Evolutionary conservation across 2,797 vertebrate genomes (phyloP).

Genomic region (Sebastes kiyomatsui): DNA sequence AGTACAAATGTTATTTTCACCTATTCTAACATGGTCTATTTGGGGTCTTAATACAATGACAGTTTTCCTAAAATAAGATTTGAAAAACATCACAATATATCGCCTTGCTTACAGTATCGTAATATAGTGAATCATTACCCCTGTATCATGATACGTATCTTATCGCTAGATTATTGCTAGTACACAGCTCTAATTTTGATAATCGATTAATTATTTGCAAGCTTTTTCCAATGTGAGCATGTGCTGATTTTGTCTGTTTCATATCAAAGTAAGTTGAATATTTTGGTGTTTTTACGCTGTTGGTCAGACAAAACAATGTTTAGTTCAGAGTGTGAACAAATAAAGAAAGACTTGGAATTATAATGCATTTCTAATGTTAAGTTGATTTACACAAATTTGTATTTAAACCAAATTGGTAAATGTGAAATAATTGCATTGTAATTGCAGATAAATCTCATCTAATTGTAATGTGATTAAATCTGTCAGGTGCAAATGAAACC

Average conservation of each 20-base stretch:
- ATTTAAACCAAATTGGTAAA: constrained; percentile 23
- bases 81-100: too few relatives aligned
- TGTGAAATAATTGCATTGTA: constrained; percentile 24
- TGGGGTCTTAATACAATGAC: too few relatives aligned
- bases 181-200: too few relatives aligned
- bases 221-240: background rate
- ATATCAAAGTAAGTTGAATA: background rate
- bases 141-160: too few relatives aligned
- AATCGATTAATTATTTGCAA: background rate
- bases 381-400: constrained; percentile 1
- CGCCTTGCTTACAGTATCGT: too few relatives aligned
- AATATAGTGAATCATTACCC: too few relatives aligned
- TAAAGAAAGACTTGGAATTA: background rate
- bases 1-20: too few relatives aligned
- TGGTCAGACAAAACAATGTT: background rate
- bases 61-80: too few relatives aligned
- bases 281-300: background rate
- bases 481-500: constrained; percentile 25
- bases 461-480: constrained; percentile 39
- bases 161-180: too few relatives aligned
- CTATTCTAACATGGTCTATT: too few relatives aligned
- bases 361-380: background rate
- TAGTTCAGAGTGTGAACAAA: background rate
- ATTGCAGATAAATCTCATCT: constrained; percentile 2
- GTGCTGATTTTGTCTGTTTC: background rate